Percentiles rank a stretch among this genome's conserved stretches.
These are phyloP conservation scores for Temnothorax unifasciatus DNA, from an alignment of 2,888 invertebrate species.

Conservation along the genomic window DNA sequence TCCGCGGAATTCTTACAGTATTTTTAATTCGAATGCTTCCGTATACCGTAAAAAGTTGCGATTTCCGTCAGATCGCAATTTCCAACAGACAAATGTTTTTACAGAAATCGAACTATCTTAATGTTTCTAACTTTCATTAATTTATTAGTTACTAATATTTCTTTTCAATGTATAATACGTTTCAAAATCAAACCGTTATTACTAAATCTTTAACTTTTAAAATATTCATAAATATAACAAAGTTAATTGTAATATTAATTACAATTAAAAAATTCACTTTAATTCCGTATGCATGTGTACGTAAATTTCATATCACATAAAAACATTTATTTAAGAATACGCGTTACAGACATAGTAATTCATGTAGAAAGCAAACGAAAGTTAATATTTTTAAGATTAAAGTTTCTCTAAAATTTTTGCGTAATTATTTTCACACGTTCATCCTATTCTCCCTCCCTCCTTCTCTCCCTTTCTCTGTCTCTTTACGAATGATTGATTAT, in stretches of 20 bases:
- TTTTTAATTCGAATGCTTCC: constrained; percentile 13
- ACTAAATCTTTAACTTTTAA: background rate
- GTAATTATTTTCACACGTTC: background rate
- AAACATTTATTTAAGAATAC: background rate
- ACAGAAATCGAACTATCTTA: background rate
- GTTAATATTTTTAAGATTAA: background rate
- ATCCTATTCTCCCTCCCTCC: background rate
- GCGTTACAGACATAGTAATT: background rate
- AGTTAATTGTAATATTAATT: background rate
- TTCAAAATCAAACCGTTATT: background rate
- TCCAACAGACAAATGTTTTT: constrained; percentile 7
- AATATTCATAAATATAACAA: background rate
- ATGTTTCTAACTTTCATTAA: background rate
- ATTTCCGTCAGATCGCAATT: background rate
- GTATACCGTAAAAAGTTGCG: constrained; percentile 1
- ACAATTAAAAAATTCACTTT: background rate
- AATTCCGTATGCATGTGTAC: too few species aligned
- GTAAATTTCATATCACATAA: background rate
- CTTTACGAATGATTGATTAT: background rate
- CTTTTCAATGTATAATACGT: background rate
- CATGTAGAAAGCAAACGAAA: background rate
- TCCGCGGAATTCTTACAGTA: constrained; percentile 18
- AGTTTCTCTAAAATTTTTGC: background rate
- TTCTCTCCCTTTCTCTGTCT: background rate
- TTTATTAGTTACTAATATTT: background rate